Evolutionary conservation across 2,113 vertebrate species (phyloP).

Genomic region (Pedionomus torquatus): DNA sequence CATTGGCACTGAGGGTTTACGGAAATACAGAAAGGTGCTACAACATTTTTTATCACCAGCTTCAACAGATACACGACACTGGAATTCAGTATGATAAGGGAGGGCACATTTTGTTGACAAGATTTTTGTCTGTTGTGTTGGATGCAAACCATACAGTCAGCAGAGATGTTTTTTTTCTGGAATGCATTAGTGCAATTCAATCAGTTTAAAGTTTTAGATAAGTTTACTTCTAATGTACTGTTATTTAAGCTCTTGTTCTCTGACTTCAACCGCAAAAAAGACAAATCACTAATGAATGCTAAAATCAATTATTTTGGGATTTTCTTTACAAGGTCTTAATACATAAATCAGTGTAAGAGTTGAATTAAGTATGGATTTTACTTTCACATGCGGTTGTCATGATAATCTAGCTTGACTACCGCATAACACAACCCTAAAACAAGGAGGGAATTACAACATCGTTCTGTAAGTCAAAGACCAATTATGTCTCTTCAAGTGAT

Average conservation of each 20-base stretch:
- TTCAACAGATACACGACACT: background rate
- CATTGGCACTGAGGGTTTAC: background rate
- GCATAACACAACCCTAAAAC: background rate
- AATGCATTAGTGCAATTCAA: background rate
- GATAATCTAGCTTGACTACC: background rate
- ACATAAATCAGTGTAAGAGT: background rate
- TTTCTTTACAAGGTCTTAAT: background rate
- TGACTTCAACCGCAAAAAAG: background rate
- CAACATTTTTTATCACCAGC: background rate
- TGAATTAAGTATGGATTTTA: background rate
- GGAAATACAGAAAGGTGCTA: background rate
- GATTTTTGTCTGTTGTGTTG: background rate
- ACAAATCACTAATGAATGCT: background rate
- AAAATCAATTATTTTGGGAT: background rate
- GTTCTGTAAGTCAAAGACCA: accelerated
- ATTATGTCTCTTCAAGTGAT: background rate
- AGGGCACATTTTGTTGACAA: background rate
- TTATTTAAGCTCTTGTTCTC: background rate
- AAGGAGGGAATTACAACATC: background rate
- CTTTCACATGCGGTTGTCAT: background rate
- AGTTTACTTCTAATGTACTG: background rate
- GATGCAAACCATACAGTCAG: background rate
- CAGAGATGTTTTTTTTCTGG: background rate
- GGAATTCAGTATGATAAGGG: background rate
- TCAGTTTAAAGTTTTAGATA: background rate